A percentile compares a stretch with the other conserved stretches of the same genome.
These are phyloP conservation scores for Pteronura brasiliensis DNA, from an alignment of 2,113 vertebrate genomes.

Conservation along the genomic window DNA sequence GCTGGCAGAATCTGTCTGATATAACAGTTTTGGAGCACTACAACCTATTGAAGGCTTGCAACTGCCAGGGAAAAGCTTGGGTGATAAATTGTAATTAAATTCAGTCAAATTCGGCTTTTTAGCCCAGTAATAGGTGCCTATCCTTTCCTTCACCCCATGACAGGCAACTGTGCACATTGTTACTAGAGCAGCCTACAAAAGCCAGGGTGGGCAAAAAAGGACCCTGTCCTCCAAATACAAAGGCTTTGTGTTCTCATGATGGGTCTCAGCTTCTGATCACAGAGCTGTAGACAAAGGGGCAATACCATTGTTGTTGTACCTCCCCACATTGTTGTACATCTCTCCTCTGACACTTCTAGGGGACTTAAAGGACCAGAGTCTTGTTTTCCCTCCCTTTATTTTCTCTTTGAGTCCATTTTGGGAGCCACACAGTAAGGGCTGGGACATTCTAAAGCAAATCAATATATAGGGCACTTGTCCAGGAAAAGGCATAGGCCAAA, in stretches of 20 bases:
- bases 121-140: not conserved
- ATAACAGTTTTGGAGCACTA: not conserved
- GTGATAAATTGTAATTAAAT: not conserved
- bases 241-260: not conserved
- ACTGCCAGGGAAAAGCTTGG: not conserved
- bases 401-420: not conserved
- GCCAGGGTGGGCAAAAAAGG: not conserved
- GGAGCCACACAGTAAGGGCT: not conserved
- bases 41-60: not conserved
- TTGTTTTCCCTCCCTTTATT: not conserved
- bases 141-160: not conserved
- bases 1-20: not conserved
- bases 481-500: not conserved
- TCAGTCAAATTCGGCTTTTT: not conserved
- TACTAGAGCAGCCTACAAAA: not conserved
- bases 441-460: not conserved
- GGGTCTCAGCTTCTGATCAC: not conserved
- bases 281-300: not conserved
- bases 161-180: not conserved
- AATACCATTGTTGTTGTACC: not conserved
- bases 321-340: not conserved
- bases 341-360: not conserved
- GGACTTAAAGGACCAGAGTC: not conserved
- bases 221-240: not conserved
- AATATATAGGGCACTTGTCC: not conserved